Evolutionary conservation across 1,140 invertebrate species (phyloP).

Genomic region (Trialeurodes vaporariorum): DNA sequence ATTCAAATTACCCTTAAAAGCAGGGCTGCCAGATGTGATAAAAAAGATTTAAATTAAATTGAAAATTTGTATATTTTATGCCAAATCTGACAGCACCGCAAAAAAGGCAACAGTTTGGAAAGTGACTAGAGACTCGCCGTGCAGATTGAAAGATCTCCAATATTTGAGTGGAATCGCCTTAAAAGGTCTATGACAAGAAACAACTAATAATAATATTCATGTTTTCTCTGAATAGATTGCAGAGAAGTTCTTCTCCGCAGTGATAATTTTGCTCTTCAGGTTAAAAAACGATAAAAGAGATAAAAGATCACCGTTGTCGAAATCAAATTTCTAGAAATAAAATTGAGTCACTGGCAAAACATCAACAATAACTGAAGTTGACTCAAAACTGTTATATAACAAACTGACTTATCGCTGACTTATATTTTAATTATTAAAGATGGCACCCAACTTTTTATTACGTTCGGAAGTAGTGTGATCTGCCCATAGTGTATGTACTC

Average conservation of each 20-base stretch:
- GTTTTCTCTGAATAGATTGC: neutral
- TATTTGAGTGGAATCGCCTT: no score
- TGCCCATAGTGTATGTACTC: slow-evolving; percentile 46
- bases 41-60: no score
- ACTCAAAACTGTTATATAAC: neutral
- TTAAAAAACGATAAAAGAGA: neutral
- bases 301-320: neutral
- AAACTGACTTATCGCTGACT: neutral
- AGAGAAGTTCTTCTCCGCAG: neutral
- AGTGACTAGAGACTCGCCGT: no score
- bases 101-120: no score
- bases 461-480: slow-evolving; percentile 25
- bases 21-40: no score
- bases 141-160: no score
- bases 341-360: neutral
- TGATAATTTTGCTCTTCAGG: neutral
- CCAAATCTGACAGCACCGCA: no score
- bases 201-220: neutral
- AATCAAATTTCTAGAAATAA: neutral
- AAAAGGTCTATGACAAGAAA: neutral
- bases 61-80: no score
- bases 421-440: no score
- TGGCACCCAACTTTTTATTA: slow-evolving; percentile 9
- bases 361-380: neutral
- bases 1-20: no score